phyloP scores from a whole-genome alignment of 2,888 invertebrate genomes.

The Neoitamus cyanurus region DNA sequence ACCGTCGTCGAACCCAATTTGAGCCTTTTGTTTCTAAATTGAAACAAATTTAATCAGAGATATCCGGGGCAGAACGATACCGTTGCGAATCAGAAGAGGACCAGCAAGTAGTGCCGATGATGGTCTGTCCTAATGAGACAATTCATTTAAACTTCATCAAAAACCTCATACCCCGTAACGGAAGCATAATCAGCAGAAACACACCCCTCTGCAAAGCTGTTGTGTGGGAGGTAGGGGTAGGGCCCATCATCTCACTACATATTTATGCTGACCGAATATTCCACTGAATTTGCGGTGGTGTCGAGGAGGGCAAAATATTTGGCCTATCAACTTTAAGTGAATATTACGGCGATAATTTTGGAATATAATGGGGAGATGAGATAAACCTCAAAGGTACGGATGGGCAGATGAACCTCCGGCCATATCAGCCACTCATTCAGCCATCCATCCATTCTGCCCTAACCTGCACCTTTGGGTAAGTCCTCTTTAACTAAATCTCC shows the following conservation, averaged over 20 bases:
- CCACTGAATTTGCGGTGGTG: constrained; percentile 7
- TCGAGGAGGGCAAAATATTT: constrained; percentile 15
- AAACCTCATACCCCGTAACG: background rate
- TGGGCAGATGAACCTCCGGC: background rate
- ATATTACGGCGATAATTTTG: constrained; percentile 38
- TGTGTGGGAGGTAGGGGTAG: background rate
- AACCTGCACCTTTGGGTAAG: background rate
- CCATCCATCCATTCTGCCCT: constrained; percentile 10
- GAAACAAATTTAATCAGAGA: background rate
- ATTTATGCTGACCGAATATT: constrained; percentile 30
- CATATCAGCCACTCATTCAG: background rate
- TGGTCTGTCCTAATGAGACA: background rate
- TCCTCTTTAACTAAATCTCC: constrained; percentile 22
- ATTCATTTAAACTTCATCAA: background rate
- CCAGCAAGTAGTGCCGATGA: background rate
- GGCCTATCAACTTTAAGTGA: constrained; percentile 40
- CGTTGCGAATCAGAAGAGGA: background rate
- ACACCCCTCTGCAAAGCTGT: background rate
- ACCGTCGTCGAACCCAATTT: background rate
- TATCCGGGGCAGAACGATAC: background rate
- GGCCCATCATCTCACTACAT: background rate
- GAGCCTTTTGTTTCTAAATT: constrained; percentile 1
- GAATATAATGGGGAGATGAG: constrained; percentile 33
- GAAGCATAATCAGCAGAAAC: background rate
- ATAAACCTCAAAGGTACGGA: constrained; percentile 27